Evolutionary conservation across 2,113 vertebrate species (phyloP), one percentile per base, ranked within the genome.

Genomic region (Tachysurus fulvidraco): DNA sequence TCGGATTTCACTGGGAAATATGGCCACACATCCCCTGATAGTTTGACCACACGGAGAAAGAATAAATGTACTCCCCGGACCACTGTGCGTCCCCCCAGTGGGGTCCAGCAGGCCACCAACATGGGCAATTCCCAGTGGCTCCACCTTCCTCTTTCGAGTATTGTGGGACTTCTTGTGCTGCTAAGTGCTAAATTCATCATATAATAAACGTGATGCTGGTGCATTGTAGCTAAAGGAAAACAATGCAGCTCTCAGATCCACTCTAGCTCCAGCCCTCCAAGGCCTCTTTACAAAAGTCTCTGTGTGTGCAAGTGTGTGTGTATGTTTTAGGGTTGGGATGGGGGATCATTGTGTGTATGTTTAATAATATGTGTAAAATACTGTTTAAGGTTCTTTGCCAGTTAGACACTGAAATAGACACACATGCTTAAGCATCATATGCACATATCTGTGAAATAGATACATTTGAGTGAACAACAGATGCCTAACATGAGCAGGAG

Each of bases 21-120:
- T 83, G 95, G 95, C 91, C 95, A 94, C 86, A 95, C 94, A 1
- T 93, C 94, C 59, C 92, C 95, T 13, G 94, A 95, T 21, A 92
- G 94, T 85, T 94, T 93, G 74, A 85, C 96, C 88, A 96, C 98
- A 78, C 95, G 95, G 89, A 96, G 96, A 92, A 98, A 97, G 95
- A 95, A 97, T 93, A 99, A 99, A 94, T 99, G 98, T 87, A 95
- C 93, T 90, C 96, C 96, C 89, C 96, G 97, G 96, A 96, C 88
- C 96, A 96, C 94, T 94, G 92, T 97, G 88, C 96, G 95, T 67
- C 94, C 96, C 86, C 98, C 98, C 73, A 99, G 97, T 5, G 98
- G 98, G 93, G 98, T 99, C 62, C 97, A 98, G 93, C 97, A 97
- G 94, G 97, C 97, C 13, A 95, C 96, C 81, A 95, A 94, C 19